These are phyloP conservation scores for Brachymystax lenok DNA, from an alignment of 2,797 vertebrate species.

Conservation along the genomic window DNA sequence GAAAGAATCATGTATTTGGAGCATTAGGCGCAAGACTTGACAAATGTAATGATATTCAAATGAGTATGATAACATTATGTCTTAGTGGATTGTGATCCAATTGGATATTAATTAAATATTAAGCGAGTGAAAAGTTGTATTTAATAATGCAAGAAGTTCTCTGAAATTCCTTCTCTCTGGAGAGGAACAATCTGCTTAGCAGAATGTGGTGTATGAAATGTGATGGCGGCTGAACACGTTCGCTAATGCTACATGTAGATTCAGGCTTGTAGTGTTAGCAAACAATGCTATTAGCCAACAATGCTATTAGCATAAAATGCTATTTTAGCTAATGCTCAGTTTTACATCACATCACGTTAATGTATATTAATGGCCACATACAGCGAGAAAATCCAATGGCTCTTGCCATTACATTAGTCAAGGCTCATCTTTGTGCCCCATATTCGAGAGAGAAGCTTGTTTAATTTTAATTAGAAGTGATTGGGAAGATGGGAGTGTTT, in stretches of 20 bases:
- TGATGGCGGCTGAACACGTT: not conserved
- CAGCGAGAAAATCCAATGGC: not conserved
- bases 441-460: not conserved
- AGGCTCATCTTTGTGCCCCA: conserved; percentile 13
- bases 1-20: conserved; percentile 70
- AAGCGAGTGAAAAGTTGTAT: conserved; percentile 71
- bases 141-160: conserved; percentile 76
- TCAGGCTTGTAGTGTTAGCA: not conserved
- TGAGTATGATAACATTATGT: conserved; percentile 76
- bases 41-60: conserved; percentile 79
- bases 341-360: not conserved
- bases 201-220: conserved; percentile 50
- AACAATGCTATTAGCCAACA: not conserved
- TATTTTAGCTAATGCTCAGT: not conserved
- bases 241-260: not conserved
- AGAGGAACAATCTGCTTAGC: conserved; percentile 58
- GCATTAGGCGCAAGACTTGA: conserved; percentile 67
- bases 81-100: conserved; percentile 71
- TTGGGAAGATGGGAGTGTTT: conserved; percentile 25
- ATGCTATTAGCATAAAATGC: not conserved
- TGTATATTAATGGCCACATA: not conserved
- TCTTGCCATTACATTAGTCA: conserved; percentile 15
- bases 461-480: conserved; percentile 36
- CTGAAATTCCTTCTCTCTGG: conserved; percentile 69
- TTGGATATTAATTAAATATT: conserved; percentile 81